A percentile compares a stretch with the other conserved stretches of the same genome.
Evolutionary conservation across 2,888 invertebrate genomes (phyloP).

Genomic region (Bellardia pandia): DNA sequence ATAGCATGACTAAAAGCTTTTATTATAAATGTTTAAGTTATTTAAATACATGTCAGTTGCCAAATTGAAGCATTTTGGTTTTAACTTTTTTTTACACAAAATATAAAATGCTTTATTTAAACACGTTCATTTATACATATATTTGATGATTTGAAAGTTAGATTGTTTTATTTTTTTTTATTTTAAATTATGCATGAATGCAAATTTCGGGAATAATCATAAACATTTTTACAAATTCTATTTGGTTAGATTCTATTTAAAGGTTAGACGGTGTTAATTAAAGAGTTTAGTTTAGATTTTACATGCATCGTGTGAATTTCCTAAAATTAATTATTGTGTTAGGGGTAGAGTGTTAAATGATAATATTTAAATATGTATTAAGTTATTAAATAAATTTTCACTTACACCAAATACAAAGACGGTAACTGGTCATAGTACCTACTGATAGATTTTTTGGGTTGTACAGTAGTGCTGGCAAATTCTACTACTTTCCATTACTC

Average conservation of each 20-base stretch:
- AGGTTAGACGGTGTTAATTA: conserved; percentile 24
- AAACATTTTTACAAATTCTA: not conserved
- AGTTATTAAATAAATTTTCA: too few species aligned
- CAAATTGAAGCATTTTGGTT: conserved; percentile 11
- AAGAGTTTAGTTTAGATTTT: not conserved
- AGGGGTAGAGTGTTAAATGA: too few species aligned
- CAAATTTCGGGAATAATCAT: not conserved
- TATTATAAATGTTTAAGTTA: not conserved
- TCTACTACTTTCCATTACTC: too few species aligned
- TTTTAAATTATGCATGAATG: conserved; percentile 42
- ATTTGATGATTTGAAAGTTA: conserved; percentile 37
- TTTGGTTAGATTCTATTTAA: conserved; percentile 1
- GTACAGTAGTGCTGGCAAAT: too few species aligned
- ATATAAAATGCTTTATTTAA: not conserved
- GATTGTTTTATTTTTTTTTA: not conserved
- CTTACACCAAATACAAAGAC: too few species aligned
- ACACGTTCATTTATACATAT: conserved; percentile 14
- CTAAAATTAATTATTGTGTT: not conserved
- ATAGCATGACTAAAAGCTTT: too few species aligned
- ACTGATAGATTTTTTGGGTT: too few species aligned
- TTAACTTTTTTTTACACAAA: not conserved
- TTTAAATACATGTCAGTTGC: conserved; percentile 19
- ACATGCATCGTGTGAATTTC: not conserved
- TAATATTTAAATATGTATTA: too few species aligned
- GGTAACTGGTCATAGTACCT: too few species aligned